phyloP scores from a whole-genome alignment of 2,797 vertebrate genomes.

The Argyrosomus regius region DNA sequence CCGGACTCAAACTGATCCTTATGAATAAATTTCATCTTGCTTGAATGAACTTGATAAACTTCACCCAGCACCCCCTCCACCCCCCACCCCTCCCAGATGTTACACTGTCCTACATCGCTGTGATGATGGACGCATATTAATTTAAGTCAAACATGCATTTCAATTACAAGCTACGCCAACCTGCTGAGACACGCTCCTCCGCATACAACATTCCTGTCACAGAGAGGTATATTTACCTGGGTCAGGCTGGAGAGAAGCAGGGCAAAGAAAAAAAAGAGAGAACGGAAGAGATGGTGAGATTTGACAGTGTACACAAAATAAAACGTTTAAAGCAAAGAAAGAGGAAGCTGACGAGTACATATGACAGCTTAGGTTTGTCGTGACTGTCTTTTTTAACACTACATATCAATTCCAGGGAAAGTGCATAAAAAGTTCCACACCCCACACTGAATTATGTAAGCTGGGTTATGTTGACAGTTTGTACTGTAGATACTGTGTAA shows the following conservation, averaged over 20 bases:
- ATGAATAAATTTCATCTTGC: conserved; percentile 25
- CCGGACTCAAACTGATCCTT: neutral
- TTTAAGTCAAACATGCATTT: conserved; percentile 63
- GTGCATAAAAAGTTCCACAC: neutral
- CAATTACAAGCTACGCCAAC: conserved; percentile 59
- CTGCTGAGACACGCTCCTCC: conserved; percentile 67
- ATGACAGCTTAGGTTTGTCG: neutral
- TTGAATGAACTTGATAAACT: conserved; percentile 27
- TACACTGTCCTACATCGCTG: conserved; percentile 14
- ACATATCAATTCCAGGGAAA: neutral
- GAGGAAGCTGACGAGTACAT: neutral
- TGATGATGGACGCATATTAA: conserved; percentile 63
- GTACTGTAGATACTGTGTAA: conserved; percentile 27
- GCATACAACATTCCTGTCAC: conserved; percentile 72
- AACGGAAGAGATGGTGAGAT: neutral
- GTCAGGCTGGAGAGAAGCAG: conserved; percentile 16
- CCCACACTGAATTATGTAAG: conserved; percentile 12
- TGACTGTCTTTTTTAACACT: neutral
- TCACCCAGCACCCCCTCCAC: neutral
- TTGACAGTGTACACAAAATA: neutral
- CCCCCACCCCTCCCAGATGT: conserved; percentile 16
- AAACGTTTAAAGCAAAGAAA: neutral
- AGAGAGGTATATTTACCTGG: conserved; percentile 36
- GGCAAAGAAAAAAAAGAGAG: neutral
- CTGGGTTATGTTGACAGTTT: conserved; percentile 41